Base-by-base conservation (phyloP, 2,113 vertebrate genomes). In the Girardinichthys multiradiatus region DNA sequence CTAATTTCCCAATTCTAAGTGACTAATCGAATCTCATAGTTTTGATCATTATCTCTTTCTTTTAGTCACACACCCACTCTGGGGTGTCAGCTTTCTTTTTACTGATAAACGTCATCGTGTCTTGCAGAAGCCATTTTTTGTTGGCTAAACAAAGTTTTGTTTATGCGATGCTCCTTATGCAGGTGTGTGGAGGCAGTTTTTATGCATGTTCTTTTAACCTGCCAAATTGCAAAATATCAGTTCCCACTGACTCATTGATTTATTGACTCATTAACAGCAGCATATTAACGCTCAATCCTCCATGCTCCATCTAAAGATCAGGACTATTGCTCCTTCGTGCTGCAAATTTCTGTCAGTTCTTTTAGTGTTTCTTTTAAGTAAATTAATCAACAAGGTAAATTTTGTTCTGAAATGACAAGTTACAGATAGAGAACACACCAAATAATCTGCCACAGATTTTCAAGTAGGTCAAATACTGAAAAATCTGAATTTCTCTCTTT, bases 11-110 rank as follows among this genome's bases (percentile, higher is more conserved):
- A 69, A 68, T 72, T 64, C 7, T 59, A 37, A 12, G 58, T 92
- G 80, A 91, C 37, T 92, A 86, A 92, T 29, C 21, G 37, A 24
- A 76, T 84, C 83, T 87, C 85, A 72, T 80, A 26, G 12, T 11
- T 54, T 58, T 73, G 39, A 30, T 66, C 65, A 2, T 42, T 72
- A 35, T 64, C 7, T 74, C 17, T 28, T 28, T 27, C 24, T 42
- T 24, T 74, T 45, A 63, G 77, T 85, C 79, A 48, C 64, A 48
- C 57, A 33, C 81, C 30, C 78, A 42, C 80, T 70, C 76, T 28
- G 6, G 4, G 10, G 6, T 51, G 62, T 81, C 74, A 0, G 21
- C 9, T 77, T 68, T 57, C 57, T 66, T 66, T 68, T 66, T 48
- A 30, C 24, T 57, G 54, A 28, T 77, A 70, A 82, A 81, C 65